phyloP scores from a whole-genome alignment of 2,113 vertebrate species.

The Osmerus mordax region DNA sequence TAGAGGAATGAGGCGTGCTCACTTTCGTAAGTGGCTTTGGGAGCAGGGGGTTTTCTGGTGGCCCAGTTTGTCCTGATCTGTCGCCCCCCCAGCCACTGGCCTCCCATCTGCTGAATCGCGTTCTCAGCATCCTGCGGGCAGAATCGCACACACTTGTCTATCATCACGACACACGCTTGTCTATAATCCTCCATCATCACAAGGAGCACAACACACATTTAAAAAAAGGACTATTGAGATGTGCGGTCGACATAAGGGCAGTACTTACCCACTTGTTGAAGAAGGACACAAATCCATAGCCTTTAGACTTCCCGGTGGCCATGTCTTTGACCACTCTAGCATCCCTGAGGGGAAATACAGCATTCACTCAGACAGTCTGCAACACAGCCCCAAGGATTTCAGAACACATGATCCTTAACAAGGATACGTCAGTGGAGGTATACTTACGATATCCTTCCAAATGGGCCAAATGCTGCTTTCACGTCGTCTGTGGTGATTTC shows the following conservation, averaged over 20 bases:
- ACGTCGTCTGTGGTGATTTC: constrained; percentile 99
- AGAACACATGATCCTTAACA: background rate
- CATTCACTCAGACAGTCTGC: background rate
- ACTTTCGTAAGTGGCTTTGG: constrained; percentile 92
- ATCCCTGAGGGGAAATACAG: constrained; percentile 74
- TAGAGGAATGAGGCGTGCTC: constrained; percentile 44
- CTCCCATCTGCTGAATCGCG: constrained; percentile 98
- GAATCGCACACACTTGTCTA: background rate
- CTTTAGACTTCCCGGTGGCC: constrained; percentile 97
- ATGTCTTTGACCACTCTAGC: constrained; percentile 98
- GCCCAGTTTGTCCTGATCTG: constrained; percentile 99
- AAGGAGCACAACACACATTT: background rate
- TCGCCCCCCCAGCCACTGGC: constrained; percentile 96
- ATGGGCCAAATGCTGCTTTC: constrained; percentile 94
- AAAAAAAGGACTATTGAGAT: too few relatives aligned
- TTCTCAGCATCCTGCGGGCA: constrained; percentile 88
- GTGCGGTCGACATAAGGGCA: too few relatives aligned
- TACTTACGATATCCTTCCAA: constrained; percentile 99
- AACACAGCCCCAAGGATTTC: background rate
- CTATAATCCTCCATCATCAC: background rate
- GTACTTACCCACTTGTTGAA: constrained; percentile 96
- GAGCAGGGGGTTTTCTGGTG: constrained; percentile 94
- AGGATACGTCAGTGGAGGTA: background rate
- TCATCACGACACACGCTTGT: background rate
- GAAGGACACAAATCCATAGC: constrained; percentile 98